Conservation (phyloP, 2,113 vertebrate genomes). For the Hylia prasina region DNA sequence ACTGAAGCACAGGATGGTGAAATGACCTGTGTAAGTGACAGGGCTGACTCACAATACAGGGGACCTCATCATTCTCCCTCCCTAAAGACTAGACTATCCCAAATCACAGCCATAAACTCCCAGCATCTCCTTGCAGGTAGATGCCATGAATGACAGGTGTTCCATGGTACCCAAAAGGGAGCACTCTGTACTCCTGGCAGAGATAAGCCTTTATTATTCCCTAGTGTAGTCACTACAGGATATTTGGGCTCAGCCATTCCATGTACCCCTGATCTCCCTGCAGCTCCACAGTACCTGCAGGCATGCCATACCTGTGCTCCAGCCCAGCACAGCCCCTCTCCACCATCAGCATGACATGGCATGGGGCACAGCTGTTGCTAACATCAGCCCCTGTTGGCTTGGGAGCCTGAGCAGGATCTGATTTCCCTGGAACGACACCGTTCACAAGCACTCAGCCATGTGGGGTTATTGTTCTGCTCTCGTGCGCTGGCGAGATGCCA, state of each 20-base stretch:
- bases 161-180: rapidly evolving
- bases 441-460: background rate
- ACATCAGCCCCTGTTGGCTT: background rate
- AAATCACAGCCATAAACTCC: background rate
- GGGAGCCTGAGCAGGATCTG: background rate
- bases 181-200: rapidly evolving
- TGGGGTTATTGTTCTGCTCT: constrained; percentile 18
- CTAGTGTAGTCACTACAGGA: rapidly evolving
- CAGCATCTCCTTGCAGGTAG: background rate
- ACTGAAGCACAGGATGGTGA: background rate
- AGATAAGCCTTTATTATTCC: background rate
- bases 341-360: rapidly evolving
- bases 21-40: background rate
- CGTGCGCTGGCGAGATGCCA: background rate
- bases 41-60: background rate
- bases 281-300: background rate
- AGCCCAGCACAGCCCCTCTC: background rate
- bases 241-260: background rate
- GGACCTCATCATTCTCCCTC: background rate
- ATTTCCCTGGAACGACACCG: background rate
- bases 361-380: rapidly evolving
- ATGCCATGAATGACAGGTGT: background rate
- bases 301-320: rapidly evolving
- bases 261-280: rapidly evolving
- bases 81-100: background rate